Evolutionary conservation across 1,140 invertebrate species (phyloP).

Genomic region (Holotrichia oblita): DNA sequence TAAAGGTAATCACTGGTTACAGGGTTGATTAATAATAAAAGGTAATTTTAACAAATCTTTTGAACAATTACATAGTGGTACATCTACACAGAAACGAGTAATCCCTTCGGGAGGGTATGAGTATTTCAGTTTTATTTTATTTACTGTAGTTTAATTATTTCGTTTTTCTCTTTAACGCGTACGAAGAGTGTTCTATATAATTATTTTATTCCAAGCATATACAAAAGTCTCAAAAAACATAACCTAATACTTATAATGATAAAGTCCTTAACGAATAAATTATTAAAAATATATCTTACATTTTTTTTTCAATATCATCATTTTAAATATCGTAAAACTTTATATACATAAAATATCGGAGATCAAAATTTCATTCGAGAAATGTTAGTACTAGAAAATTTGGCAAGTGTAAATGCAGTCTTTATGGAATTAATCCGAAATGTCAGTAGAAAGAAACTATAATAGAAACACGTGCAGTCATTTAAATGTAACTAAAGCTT

Average conservation of each 20-base stretch:
- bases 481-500: constrained; percentile 31
- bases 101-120: constrained; percentile 38
- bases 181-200: not conserved
- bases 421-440: constrained; percentile 8
- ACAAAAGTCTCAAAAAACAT: constrained; percentile 30
- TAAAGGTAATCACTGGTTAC: not conserved
- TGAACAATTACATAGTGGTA: not conserved
- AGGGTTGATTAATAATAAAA: not conserved
- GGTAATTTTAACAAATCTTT: not conserved
- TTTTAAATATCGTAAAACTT: constrained; percentile 22
- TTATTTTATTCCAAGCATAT: constrained; percentile 6
- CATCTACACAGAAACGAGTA: constrained; percentile 19
- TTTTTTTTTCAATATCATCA: not conserved
- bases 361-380: constrained; percentile 22
- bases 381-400: constrained; percentile 9
- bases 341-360: constrained; percentile 36
- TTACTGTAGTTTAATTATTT: not conserved
- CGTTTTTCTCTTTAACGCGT: not conserved
- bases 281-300: constrained; percentile 41
- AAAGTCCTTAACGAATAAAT: constrained; percentile 35
- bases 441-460: not conserved
- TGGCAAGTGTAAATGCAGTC: constrained; percentile 39
- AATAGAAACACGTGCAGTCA: not conserved
- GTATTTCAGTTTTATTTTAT: constrained; percentile 33
- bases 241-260: constrained; percentile 30